These are phyloP conservation scores for Pseudorasbora parva DNA, from an alignment of 2,113 vertebrate species.

Conservation along the genomic window DNA sequence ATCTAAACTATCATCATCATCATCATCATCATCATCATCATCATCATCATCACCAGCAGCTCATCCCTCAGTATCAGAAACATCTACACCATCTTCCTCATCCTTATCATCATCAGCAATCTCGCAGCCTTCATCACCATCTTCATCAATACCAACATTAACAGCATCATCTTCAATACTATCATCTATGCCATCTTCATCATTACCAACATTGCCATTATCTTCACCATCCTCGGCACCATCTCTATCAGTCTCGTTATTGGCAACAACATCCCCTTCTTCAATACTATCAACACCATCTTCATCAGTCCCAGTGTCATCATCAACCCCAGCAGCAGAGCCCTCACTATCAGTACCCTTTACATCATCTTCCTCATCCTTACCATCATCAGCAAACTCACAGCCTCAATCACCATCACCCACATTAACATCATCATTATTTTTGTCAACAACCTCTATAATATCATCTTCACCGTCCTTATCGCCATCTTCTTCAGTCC, in stretches of 20 bases:
- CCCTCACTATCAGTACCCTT: not conserved
- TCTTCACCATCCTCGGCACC: not conserved
- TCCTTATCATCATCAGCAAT: no score
- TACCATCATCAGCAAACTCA: not conserved
- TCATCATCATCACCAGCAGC: no score
- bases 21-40: no score
- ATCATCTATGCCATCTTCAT: no score
- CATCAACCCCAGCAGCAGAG: not conserved
- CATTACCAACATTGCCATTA: no score
- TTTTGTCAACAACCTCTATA: not conserved
- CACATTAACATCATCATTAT: not conserved
- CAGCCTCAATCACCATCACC: not conserved
- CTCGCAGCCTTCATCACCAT: no score
- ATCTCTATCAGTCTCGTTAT: not conserved
- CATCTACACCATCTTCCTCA: no score
- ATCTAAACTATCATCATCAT: no score
- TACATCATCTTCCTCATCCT: not conserved
- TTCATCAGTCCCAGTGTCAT: not conserved
- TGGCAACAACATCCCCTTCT: no score
- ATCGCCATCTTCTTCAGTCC: not conserved
- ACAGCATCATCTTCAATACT: not conserved
- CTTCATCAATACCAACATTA: no score
- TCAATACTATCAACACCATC: no score
- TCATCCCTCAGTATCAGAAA: no score
- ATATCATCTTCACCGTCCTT: not conserved